Evolutionary conservation across 2,888 invertebrate species (phyloP).

Genomic region (Zygothrica quintamaculata): DNA sequence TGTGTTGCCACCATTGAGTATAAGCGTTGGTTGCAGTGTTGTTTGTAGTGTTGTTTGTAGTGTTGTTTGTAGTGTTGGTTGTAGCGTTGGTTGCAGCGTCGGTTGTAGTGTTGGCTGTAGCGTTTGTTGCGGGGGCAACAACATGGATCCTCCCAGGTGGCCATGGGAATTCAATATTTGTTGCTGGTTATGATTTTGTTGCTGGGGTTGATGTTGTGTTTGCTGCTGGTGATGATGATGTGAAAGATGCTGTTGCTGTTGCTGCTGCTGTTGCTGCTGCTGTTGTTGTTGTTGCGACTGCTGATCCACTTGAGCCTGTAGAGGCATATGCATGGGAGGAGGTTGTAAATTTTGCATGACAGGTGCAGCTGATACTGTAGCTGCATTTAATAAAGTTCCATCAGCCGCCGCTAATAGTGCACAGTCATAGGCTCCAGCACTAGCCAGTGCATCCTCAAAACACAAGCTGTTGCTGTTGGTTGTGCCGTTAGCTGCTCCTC

Average conservation of each 20-base stretch:
- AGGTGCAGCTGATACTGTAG: conserved; percentile 63
- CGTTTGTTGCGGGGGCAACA: conserved; percentile 65
- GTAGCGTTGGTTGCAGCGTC: too few species aligned
- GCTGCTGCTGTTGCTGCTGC: conserved; percentile 47
- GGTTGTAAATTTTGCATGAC: conserved; percentile 78
- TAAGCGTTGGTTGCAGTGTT: too few species aligned
- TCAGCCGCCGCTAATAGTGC: conserved; percentile 76
- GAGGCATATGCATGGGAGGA: conserved; percentile 69
- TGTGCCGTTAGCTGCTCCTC: conserved; percentile 33
- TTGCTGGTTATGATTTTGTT: conserved; percentile 46
- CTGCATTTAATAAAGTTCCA: conserved; percentile 59
- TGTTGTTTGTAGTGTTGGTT: too few species aligned
- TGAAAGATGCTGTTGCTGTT: conserved; percentile 47
- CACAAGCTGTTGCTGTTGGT: conserved; percentile 56
- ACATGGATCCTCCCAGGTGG: conserved; percentile 56
- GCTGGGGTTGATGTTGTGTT: conserved; percentile 20
- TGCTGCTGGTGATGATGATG: conserved; percentile 61
- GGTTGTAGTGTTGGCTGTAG: conserved; percentile 53
- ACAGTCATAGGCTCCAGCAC: conserved; percentile 78
- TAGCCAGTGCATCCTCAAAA: conserved; percentile 72
- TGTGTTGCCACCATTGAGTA: conserved; percentile 63
- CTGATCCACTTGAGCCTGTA: conserved; percentile 64
- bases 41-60: too few species aligned
- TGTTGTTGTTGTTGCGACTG: conserved; percentile 53
- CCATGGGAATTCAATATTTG: conserved; percentile 62